phyloP scores from a whole-genome alignment of 2,797 vertebrate species.

The Eurystomus glaucurus region DNA sequence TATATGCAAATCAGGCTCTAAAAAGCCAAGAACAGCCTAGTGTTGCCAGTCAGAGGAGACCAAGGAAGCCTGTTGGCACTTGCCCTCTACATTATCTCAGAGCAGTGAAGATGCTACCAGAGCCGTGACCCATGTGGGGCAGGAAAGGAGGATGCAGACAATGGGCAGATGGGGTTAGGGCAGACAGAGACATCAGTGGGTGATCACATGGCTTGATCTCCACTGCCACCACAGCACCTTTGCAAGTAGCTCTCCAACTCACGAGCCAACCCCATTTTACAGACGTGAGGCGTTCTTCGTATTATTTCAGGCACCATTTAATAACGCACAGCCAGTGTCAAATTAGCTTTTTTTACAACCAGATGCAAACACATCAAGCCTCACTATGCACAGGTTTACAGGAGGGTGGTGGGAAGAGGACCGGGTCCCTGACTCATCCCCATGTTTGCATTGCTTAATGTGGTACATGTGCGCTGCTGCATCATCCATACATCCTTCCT shows the following conservation, averaged over 20 bases:
- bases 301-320: not conserved
- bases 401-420: not conserved
- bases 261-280: fast-evolving
- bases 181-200: not conserved
- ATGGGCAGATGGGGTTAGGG: fast-evolving
- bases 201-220: not conserved
- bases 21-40: not conserved
- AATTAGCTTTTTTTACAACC: not conserved
- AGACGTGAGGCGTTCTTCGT: not conserved
- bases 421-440: not conserved
- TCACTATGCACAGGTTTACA: not conserved
- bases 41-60: not conserved
- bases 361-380: not conserved
- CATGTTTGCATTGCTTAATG: not conserved
- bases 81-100: not conserved
- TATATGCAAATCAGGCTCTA: not conserved
- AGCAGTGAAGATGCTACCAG: fast-evolving
- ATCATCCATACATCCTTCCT: fast-evolving
- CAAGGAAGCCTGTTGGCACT: not conserved
- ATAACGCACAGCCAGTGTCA: not conserved
- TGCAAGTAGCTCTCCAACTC: not conserved
- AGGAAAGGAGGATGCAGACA: not conserved
- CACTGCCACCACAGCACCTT: not conserved
- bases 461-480: fast-evolving
- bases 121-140: fast-evolving